A percentile compares a stretch with the other conserved stretches of the same genome.
phyloP scores from a whole-genome alignment of 2,113 vertebrate species.

The Columba livia region DNA sequence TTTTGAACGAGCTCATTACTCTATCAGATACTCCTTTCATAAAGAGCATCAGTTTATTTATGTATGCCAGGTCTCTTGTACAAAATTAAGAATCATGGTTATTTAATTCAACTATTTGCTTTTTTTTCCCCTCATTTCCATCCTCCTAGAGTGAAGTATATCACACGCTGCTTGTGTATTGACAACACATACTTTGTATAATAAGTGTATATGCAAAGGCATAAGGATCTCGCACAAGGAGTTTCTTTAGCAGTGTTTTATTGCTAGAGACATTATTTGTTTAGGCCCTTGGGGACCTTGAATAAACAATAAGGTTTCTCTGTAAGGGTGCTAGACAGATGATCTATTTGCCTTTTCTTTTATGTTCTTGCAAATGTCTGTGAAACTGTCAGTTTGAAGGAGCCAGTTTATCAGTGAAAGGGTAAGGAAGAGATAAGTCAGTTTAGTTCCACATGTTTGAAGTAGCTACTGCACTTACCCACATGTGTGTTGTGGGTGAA shows the following conservation, averaged over 20 bases:
- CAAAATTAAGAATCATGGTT: neutral
- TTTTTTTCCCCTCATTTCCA: neutral
- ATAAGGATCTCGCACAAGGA: neutral
- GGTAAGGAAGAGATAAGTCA: slow-evolving; percentile 87
- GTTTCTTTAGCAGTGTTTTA: slow-evolving; percentile 68
- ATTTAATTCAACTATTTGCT: neutral
- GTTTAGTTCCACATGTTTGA: slow-evolving; percentile 87
- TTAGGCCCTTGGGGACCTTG: slow-evolving; percentile 69
- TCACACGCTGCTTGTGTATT: neutral
- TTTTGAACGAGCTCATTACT: slow-evolving; percentile 5
- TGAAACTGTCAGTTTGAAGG: slow-evolving; percentile 80
- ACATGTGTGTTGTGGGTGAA: slow-evolving; percentile 57
- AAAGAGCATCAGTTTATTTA: neutral
- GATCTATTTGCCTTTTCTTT: slow-evolving; percentile 82
- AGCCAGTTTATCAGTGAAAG: slow-evolving; percentile 84
- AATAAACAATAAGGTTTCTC: slow-evolving; percentile 74
- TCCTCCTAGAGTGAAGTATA: neutral
- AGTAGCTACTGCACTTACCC: slow-evolving; percentile 81
- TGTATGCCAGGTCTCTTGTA: neutral
- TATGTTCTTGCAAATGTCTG: slow-evolving; percentile 81
- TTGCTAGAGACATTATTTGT: slow-evolving; percentile 68
- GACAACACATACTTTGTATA: neutral
- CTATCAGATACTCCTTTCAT: neutral
- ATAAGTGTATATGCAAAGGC: neutral
- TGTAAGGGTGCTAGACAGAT: slow-evolving; percentile 73